Evolutionary conservation across 2,113 vertebrate genomes (phyloP), one percentile per base, ranked within the genome.

Genomic region (Pica pica): DNA sequence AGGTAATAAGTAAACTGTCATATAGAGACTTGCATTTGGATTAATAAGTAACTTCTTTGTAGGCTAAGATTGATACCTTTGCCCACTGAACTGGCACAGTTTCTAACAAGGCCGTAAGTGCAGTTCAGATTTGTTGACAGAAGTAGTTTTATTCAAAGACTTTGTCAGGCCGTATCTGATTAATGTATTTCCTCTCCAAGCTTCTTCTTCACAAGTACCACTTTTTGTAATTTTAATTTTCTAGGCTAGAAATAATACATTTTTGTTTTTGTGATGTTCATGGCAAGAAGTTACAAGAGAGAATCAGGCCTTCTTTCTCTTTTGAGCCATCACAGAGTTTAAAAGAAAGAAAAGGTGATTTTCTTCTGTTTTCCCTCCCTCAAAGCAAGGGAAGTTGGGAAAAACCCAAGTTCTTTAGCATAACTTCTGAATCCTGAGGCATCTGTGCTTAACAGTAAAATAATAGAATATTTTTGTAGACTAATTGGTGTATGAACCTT

Each of bases 21-120:
- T 88, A 68, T 76, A 75, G 86, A 82, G 57, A 56, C 75, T 78
- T 87, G 53, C 21, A 26, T 94, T 89, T 94, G 79, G 85, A 88
- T 97, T 97, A 97, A 97, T 97, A 92, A 97, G 68, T 97, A 97
- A 97, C 93, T 94, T 93, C 1, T 2, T 89, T 95, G 67, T 80
- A 76, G 37, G 56, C 87, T 71, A 68, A 86, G 57, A 93, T 52
- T 67, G 55, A 82, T 96, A 95, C 85, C 82, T 94, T 94, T 95
- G 95, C 92, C 93, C 93, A 1, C 90, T 95, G 94, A 96, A 74
- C 82, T 95, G 61, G 13, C 33, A 77, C 91, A 94, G 71, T 97
- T 77, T 91, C 31, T 76, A 91, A 84, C 83, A 87, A 81, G 37
- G 33, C 52, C 8, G 0, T 96, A 94, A 94, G 79, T 82, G 44